phyloP scores from a whole-genome alignment of 2,113 vertebrate species.

The Sphaerodactylus townsendi region DNA sequence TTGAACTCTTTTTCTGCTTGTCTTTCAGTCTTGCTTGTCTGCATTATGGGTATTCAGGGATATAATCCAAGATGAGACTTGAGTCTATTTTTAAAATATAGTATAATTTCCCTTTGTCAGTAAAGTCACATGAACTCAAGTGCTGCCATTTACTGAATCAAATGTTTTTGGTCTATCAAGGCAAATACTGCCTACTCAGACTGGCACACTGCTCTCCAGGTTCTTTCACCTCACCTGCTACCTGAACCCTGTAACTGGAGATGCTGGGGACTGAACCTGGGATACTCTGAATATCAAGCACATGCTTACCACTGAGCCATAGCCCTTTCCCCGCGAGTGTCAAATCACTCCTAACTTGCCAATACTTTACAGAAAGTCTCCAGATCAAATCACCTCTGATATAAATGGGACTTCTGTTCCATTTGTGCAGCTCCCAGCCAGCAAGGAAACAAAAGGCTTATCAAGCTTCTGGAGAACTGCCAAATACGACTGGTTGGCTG shows the following conservation, averaged over 20 bases:
- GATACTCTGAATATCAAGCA: too few species aligned
- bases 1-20: slow-evolving; percentile 41
- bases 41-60: slow-evolving; percentile 33
- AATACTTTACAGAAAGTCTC: background rate
- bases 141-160: too few species aligned
- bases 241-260: too few species aligned
- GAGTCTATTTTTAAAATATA: slow-evolving; percentile 48
- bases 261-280: too few species aligned
- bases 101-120: background rate
- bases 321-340: background rate
- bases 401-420: background rate
- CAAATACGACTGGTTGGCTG: background rate
- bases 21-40: slow-evolving; percentile 39
- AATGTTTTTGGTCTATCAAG: too few species aligned
- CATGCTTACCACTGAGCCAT: too few species aligned
- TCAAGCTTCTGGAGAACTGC: background rate
- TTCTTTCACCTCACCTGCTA: too few species aligned
- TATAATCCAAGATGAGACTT: slow-evolving; percentile 41
- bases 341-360: background rate
- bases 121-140: background rate
- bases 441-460: background rate
- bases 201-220: too few species aligned
- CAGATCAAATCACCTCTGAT: background rate
- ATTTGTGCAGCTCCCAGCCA: background rate
- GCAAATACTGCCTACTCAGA: too few species aligned